Evolutionary conservation across 1,140 invertebrate species (phyloP).

Genomic region (Telenomus remus): DNA sequence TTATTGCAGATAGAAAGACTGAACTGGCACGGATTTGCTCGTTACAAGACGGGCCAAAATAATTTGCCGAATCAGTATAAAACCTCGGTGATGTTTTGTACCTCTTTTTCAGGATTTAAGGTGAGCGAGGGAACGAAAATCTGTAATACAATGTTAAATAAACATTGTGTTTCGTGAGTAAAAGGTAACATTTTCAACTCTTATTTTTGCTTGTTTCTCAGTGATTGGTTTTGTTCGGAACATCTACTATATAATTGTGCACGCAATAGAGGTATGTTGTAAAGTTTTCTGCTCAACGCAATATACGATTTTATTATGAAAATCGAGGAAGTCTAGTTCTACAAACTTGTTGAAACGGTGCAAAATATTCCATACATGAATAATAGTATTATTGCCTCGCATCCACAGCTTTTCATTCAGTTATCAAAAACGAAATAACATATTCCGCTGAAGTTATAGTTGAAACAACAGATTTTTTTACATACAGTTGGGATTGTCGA

Average conservation of each 20-base stretch:
- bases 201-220: neutral
- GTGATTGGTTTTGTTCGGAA: neutral
- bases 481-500: too few species aligned
- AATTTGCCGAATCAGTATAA: neutral
- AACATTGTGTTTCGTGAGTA: neutral
- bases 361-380: slow-evolving; percentile 18
- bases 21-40: neutral
- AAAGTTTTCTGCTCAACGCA: slow-evolving; percentile 10
- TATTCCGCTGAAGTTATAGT: too few species aligned
- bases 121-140: too few species aligned
- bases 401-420: neutral
- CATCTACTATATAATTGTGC: too few species aligned
- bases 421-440: neutral
- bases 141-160: too few species aligned
- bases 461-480: too few species aligned
- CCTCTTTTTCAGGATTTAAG: too few species aligned
- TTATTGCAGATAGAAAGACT: neutral
- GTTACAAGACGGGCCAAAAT: neutral
- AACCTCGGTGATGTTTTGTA: too few species aligned
- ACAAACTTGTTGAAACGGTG: slow-evolving; percentile 9
- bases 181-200: neutral
- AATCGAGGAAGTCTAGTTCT: slow-evolving; percentile 15
- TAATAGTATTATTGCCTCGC: slow-evolving; percentile 10
- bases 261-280: neutral
- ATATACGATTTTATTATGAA: slow-evolving; percentile 26